Conservation (phyloP, 2,888 invertebrate genomes). For the Eupithecia subumbrata region DNA sequence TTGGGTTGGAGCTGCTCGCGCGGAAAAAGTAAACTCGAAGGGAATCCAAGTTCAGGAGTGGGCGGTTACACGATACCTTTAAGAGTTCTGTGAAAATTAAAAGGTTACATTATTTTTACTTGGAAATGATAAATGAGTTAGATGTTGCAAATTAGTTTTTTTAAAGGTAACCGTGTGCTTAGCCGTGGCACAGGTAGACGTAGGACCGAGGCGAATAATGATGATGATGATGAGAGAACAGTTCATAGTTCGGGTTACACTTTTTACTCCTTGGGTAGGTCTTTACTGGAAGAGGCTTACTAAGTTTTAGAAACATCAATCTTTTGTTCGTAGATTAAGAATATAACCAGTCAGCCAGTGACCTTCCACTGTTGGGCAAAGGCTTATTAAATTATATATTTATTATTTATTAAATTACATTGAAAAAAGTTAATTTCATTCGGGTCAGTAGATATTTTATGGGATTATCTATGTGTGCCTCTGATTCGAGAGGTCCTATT, state of each 20-base stretch:
- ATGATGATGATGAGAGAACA: neutral
- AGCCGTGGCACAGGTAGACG: neutral
- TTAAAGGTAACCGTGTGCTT: neutral
- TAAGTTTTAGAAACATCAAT: no score
- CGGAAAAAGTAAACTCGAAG: neutral
- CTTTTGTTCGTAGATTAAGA: no score
- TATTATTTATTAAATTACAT: no score
- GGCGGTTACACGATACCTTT: neutral
- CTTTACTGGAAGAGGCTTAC: no score
- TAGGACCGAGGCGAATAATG: neutral
- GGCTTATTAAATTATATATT: no score
- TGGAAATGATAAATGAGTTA: neutral
- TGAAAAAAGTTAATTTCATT: neutral
- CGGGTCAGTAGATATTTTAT: neutral
- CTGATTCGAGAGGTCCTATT: neutral
- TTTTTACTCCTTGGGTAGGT: neutral
- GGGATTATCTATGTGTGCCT: neutral
- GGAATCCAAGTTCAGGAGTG: conserved; percentile 3
- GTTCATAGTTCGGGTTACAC: neutral
- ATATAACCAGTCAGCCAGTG: no score
- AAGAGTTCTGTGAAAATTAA: neutral
- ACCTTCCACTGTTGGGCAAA: neutral
- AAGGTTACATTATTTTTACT: neutral
- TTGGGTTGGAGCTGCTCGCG: neutral
- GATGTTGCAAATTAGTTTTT: neutral